Evolutionary conservation across 2,113 vertebrate species (phyloP), one percentile per base, ranked within the genome.

Genomic region (Corvus hawaiiensis): DNA sequence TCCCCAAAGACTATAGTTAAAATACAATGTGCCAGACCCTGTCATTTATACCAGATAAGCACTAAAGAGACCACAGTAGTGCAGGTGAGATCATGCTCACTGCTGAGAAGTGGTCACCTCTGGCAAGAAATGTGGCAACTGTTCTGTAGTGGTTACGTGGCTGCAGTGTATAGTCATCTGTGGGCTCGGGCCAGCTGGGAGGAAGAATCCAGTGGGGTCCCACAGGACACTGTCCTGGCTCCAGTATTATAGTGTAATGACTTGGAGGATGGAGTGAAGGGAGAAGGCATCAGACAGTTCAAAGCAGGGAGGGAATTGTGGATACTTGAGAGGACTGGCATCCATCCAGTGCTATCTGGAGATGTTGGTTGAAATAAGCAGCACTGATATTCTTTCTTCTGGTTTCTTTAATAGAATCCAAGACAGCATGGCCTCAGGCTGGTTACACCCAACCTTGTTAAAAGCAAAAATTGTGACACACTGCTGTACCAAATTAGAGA

Each of bases 361-460:
- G 82, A 94, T 90, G 78, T 6, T 95, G 52, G 76, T 90, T 96
- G 95, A 93, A 96, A 81, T 81, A 86, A 96, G 59, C 48, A 94
- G 88, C 74, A 67, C 10, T 66, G 63, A 75, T 89, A 75, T 69
- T 90, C 49, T 76, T 78, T 87, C 43, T 93, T 96, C 64, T 96
- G 78, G 49, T 94, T 94, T 96, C 82, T 89, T 92, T 86, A 94
- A 82, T 52, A 59, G 85, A 94, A 85, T 75, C 62, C 48, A 84
- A 89, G 59, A 86, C 48, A 87, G 44, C 5, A 28, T 33, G 33
- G 81, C 88, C 73, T 28, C 48, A 84, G 75, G 90, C 68, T 95
- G 66, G 93, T 96, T 96, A 93, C 97, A 82, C 72, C 76, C 86
- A 95, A 75, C 28, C 54, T 89, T 78, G 28, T 89, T 91, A 80